Conservation (phyloP, 2,888 invertebrate species). For the Pyrrhia umbra region DNA sequence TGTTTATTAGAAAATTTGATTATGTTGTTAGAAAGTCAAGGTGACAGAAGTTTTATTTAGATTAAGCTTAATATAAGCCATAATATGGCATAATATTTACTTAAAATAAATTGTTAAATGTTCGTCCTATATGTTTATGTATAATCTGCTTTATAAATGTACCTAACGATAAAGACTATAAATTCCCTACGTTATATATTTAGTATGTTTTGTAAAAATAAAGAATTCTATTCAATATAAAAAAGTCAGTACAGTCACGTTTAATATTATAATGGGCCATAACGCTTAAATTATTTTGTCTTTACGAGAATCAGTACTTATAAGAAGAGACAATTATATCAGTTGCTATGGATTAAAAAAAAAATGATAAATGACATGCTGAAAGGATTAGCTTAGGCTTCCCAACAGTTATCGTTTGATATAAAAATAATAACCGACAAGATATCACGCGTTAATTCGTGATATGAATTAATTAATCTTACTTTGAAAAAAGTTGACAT, state of each 20-base stretch:
- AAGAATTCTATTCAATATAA: not conserved
- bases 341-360: constrained; percentile 2
- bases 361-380: not conserved
- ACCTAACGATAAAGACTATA: not conserved
- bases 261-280: not conserved
- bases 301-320: too few relatives aligned
- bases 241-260: not conserved
- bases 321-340: not conserved
- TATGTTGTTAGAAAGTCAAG: constrained; percentile 11
- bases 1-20: constrained; percentile 3
- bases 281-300: not conserved
- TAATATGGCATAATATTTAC: constrained; percentile 26
- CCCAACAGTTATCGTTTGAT: constrained; percentile 14
- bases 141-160: constrained; percentile 3
- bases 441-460: constrained; percentile 24
- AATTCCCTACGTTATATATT: not conserved
- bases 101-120: constrained; percentile 27
- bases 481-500: not conserved
- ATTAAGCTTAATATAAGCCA: constrained; percentile 22
- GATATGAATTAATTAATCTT: constrained; percentile 42
- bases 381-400: constrained; percentile 21
- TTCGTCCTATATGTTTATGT: constrained; percentile 2
- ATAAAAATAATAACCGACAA: constrained; percentile 1
- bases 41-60: constrained; percentile 20
- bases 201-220: not conserved